A percentile compares a stretch with the other conserved stretches of the same genome.
Evolutionary conservation across 2,113 vertebrate genomes (phyloP).

Genomic region (Erinaceus europaeus): DNA sequence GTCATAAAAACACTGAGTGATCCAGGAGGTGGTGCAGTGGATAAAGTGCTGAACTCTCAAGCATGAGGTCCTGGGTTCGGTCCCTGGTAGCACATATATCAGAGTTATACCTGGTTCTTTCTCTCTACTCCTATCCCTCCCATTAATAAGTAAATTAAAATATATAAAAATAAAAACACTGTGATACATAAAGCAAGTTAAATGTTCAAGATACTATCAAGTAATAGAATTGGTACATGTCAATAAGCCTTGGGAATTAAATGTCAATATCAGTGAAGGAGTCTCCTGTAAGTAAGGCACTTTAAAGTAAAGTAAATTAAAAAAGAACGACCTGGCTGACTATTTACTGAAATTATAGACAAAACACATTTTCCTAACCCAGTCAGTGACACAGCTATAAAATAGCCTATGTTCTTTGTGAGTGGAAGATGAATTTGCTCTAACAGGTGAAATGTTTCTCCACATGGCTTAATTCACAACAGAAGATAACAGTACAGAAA

Average conservation of each 20-base stretch:
- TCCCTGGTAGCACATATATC: too few relatives aligned
- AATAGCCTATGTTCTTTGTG: background rate
- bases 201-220: background rate
- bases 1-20: background rate
- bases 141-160: too few relatives aligned
- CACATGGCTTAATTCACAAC: background rate
- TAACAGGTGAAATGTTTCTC: background rate
- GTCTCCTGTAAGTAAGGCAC: background rate
- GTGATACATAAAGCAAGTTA: background rate
- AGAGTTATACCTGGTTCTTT: too few relatives aligned
- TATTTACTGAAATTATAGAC: constrained; percentile 16
- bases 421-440: background rate
- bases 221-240: background rate
- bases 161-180: too few relatives aligned
- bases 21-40: too few relatives aligned
- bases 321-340: background rate
- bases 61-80: too few relatives aligned
- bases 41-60: too few relatives aligned
- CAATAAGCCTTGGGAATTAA: background rate
- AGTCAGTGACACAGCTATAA: background rate
- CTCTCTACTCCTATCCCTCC: too few relatives aligned
- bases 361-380: background rate
- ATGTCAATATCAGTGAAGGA: background rate
- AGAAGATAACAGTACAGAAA: background rate
- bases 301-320: constrained; percentile 12